Evolutionary conservation across 1,140 invertebrate genomes (phyloP).

Genomic region (Calycopis cecrops): DNA sequence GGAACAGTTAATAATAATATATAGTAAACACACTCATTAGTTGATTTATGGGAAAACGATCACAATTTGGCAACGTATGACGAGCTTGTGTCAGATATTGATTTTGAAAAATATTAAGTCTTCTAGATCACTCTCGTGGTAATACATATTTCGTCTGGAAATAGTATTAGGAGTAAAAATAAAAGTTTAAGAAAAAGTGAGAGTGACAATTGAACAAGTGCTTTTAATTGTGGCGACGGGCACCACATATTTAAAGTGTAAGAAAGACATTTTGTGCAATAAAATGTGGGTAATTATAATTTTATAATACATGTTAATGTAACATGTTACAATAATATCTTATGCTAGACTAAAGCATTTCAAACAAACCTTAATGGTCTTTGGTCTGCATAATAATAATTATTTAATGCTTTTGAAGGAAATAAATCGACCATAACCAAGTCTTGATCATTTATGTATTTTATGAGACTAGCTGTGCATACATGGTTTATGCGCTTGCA

Average conservation of each 20-base stretch:
- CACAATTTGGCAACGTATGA: constrained; percentile 67
- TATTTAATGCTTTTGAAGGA: no score
- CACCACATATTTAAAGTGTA: no score
- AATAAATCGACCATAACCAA: no score
- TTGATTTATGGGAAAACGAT: constrained; percentile 51
- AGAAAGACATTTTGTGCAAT: no score
- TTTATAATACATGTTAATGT: no score
- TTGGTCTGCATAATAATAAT: no score
- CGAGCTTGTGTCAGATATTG: constrained; percentile 45
- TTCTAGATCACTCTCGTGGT: background rate
- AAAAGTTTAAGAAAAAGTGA: background rate
- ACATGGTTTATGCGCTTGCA: constrained; percentile 1
- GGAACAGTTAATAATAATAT: background rate
- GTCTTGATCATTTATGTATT: no score
- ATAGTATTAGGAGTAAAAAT: background rate
- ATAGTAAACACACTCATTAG: constrained; percentile 43
- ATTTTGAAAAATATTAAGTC: constrained; percentile 13
- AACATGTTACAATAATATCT: no score
- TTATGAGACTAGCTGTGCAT: background rate
- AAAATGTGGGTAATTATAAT: no score
- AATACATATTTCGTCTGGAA: background rate
- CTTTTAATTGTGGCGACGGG: background rate
- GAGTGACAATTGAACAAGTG: background rate
- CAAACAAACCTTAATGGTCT: no score
- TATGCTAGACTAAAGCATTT: no score